Conservation (phyloP, 2,113 vertebrate genomes). For the Pelobates fuscus region DNA sequence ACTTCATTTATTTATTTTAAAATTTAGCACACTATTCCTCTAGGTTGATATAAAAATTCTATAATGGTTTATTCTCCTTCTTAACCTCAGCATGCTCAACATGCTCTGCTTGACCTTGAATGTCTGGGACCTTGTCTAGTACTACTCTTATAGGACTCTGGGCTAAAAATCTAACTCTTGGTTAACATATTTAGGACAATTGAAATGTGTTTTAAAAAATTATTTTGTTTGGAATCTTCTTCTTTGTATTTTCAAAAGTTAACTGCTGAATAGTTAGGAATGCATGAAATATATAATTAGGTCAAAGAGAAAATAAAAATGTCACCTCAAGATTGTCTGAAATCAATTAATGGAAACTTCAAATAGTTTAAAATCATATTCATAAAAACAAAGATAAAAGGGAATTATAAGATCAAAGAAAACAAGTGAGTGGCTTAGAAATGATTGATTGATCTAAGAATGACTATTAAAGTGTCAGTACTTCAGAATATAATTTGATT, state of each 20-base stretch:
- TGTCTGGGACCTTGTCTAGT: too few species aligned
- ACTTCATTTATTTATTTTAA: too few species aligned
- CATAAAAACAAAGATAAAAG: conserved; percentile 44
- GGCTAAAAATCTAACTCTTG: too few species aligned
- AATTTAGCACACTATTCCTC: too few species aligned
- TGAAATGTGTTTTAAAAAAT: too few species aligned
- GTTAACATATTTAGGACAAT: too few species aligned
- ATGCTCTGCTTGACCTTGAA: too few species aligned
- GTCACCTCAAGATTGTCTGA: conserved; percentile 13
- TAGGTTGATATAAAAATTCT: too few species aligned
- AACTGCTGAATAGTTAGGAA: not conserved
- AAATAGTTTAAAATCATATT: conserved; percentile 20
- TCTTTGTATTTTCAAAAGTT: conserved; percentile 15
- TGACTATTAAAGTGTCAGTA: not conserved
- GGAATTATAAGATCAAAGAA: conserved; percentile 42
- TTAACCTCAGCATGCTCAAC: too few species aligned
- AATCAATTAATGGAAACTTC: conserved; percentile 25
- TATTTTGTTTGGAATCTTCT: not conserved
- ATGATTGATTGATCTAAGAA: conserved; percentile 20
- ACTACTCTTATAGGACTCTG: too few species aligned
- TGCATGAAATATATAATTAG: conserved; percentile 27
- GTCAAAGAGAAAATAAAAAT: conserved; percentile 16
- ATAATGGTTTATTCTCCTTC: too few species aligned
- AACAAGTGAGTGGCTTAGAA: conserved; percentile 22
- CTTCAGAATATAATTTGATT: not conserved